Conservation (phyloP, 2,797 vertebrate genomes). For the Amblyraja radiata region DNA sequence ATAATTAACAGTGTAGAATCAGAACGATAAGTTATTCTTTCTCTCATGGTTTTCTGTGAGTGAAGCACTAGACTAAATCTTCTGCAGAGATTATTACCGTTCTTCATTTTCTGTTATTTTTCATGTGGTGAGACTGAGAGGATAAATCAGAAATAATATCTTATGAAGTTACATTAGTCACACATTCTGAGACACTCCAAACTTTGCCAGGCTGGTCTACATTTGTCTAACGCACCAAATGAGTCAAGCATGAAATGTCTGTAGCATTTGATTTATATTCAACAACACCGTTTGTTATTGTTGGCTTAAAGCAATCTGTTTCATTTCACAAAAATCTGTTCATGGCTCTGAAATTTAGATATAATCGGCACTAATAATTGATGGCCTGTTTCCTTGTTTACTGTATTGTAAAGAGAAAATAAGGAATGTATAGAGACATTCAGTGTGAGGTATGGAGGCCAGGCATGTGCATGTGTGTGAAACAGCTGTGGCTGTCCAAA, state of each 20-base stretch:
- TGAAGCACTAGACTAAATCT: not conserved
- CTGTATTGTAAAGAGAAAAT: constrained; percentile 53
- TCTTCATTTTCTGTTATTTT: not conserved
- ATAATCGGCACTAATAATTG: constrained; percentile 52
- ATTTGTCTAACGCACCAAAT: constrained; percentile 59
- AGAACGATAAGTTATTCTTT: not conserved
- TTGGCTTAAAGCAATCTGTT: constrained; percentile 65
- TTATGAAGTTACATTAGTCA: constrained; percentile 68
- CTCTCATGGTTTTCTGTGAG: not conserved
- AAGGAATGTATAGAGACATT: constrained; percentile 42
- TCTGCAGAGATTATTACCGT: not conserved
- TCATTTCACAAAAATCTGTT: constrained; percentile 74
- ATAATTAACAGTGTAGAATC: not conserved
- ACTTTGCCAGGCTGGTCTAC: constrained; percentile 53
- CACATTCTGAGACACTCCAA: constrained; percentile 68
- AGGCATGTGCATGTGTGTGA: constrained; percentile 44
- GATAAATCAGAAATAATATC: constrained; percentile 49
- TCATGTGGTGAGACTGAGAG: not conserved
- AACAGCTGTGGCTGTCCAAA: constrained; percentile 50
- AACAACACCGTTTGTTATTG: constrained; percentile 68
- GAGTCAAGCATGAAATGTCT: constrained; percentile 67
- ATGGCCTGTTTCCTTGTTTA: constrained; percentile 55
- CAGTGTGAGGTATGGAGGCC: constrained; percentile 47
- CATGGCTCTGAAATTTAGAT: constrained; percentile 53
- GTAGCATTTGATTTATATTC: constrained; percentile 70